Percentiles rank a stretch among this genome's conserved stretches.
These are phyloP conservation scores for Psephotus haematonotus DNA, from an alignment of 2,113 vertebrate genomes.

Conservation along the genomic window DNA sequence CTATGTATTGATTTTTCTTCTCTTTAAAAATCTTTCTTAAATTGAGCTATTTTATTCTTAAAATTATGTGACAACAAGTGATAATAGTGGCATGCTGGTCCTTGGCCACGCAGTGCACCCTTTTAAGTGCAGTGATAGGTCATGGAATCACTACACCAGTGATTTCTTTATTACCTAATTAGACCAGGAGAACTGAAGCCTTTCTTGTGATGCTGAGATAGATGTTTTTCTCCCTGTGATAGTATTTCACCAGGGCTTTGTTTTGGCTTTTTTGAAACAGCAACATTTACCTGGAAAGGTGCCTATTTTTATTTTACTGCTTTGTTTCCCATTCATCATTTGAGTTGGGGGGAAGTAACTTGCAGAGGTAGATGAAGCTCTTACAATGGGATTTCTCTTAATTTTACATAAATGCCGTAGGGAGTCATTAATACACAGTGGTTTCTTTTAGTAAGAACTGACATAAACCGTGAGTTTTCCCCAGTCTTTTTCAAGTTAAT, in stretches of 20 bases:
- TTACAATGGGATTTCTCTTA: constrained; percentile 1
- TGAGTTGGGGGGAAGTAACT: neutral
- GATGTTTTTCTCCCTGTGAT: constrained; percentile 7
- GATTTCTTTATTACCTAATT: constrained; percentile 18
- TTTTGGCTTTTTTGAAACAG: neutral
- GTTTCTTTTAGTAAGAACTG: neutral
- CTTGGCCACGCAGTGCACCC: neutral
- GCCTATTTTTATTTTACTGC: neutral
- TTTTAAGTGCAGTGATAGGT: neutral
- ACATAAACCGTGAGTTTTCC: neutral
- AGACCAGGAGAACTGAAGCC: neutral
- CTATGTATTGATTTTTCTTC: constrained; percentile 55
- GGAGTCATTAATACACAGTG: neutral
- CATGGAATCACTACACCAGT: neutral
- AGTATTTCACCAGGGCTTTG: neutral
- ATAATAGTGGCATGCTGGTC: neutral
- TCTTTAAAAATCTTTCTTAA: constrained; percentile 60
- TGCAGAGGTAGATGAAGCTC: neutral
- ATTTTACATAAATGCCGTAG: neutral
- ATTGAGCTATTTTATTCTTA: constrained; percentile 48
- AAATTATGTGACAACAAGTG: neutral
- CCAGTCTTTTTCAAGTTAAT: neutral
- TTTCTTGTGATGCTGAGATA: neutral
- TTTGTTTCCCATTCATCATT: constrained; percentile 9
- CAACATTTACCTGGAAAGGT: constrained; percentile 17